Conservation (phyloP, 2,113 vertebrate species). For the Colossoma macropomum region DNA sequence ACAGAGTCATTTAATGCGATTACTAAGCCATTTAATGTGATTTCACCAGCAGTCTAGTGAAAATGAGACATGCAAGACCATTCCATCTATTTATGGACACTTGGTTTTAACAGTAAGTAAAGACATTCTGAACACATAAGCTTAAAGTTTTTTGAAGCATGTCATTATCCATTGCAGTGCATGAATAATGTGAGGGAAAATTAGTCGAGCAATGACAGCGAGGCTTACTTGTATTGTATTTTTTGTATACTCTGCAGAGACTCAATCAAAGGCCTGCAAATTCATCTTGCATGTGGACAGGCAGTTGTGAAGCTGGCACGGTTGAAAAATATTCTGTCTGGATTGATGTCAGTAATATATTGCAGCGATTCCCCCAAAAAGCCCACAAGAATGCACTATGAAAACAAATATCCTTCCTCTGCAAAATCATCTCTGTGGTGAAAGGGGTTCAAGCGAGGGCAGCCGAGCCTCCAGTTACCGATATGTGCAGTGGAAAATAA, state of each 20-base stretch:
- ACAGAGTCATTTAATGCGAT: constrained; percentile 19
- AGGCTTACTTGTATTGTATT: constrained; percentile 19
- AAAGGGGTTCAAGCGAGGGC: constrained; percentile 16
- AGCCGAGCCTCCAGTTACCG: constrained; percentile 9
- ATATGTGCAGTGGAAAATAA: constrained; percentile 29
- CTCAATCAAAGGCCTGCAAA: constrained; percentile 18
- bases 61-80: constrained; percentile 12
- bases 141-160: not conserved
- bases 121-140: constrained; percentile 7
- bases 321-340: constrained; percentile 35
- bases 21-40: constrained; percentile 29
- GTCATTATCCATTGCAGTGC: not conserved
- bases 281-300: constrained; percentile 38
- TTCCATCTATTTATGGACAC: constrained; percentile 21
- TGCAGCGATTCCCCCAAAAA: constrained; percentile 27
- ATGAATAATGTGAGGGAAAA: constrained; percentile 1
- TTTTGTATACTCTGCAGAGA: constrained; percentile 18
- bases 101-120: not conserved
- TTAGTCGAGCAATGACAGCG: not conserved
- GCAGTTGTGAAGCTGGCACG: constrained; percentile 21
- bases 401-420: constrained; percentile 38
- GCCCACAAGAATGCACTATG: constrained; percentile 23
- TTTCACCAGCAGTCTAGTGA: constrained; percentile 5
- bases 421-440: constrained; percentile 30
- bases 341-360: constrained; percentile 46